Evolutionary conservation across 2,113 vertebrate species (phyloP), one percentile per base, ranked within the genome.

Genomic region (Falco punctatus): DNA sequence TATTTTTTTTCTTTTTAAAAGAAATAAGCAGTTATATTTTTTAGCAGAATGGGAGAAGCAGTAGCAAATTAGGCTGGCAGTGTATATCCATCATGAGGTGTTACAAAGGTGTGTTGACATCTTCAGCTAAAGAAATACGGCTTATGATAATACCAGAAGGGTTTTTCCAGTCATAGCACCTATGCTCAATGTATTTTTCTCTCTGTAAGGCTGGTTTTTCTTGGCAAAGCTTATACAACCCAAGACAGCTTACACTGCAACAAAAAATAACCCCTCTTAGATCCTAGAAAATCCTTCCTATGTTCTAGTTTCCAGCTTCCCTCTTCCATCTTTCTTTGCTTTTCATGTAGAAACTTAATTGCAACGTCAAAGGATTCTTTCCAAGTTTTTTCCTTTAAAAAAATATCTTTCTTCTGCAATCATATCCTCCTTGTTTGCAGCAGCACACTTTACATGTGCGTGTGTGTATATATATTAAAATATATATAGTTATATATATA

Each of bases 61-160:
- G 35, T 91, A 91, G 57, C 38, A 89, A 89, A 89, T 71, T 48
- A 49, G 24, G 30, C 48, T 69, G 61, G 48, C 49, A 90, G 61
- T 17, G 38, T 91, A 72, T 70, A 75, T 69, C 19, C 49, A 52
- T 91, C 35, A 58, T 26, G 46, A 92, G 35, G 14, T 74, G 28
- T 91, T 92, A 65, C 48, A 69, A 87, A 92, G 83, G 81, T 90
- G 66, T 85, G 44, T 52, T 90, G 91, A 72, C 61, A 58, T 64
- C 46, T 87, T 91, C 61, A 93, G 49, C 77, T 91, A 21, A 86
- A 91, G 95, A 89, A 92, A 54, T 89, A 58, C 1, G 64, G 55
- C 78, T 95, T 74, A 81, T 51, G 55, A 38, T 89, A 82, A 95
- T 75, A 82, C 52, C 33, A 82, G 70, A 59, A 90, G 40, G 33